Percentiles rank a stretch among this genome's conserved stretches.
Conservation (phyloP, 2,113 vertebrate genomes). For the Pseudopipra pipra region DNA sequence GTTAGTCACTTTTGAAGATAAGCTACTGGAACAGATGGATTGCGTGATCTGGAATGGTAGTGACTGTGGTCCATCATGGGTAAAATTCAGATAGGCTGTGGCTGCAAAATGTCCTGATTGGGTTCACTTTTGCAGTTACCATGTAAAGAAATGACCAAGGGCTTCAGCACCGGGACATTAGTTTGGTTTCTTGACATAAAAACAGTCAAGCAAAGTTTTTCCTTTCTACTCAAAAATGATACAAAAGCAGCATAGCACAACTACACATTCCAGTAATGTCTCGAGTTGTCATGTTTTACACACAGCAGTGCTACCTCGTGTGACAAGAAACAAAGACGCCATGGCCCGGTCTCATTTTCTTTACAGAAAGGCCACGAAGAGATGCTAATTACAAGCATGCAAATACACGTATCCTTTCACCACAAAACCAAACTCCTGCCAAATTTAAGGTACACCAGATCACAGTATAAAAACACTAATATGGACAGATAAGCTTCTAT, state of each 20-base stretch:
- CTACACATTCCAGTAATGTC: neutral
- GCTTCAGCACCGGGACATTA: neutral
- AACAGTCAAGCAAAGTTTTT: neutral
- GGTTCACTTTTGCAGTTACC: neutral
- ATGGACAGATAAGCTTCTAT: neutral
- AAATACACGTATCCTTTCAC: neutral
- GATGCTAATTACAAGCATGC: neutral
- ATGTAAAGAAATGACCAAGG: neutral
- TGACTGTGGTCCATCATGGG: neutral
- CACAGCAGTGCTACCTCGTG: neutral
- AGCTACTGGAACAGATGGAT: slow-evolving; percentile 10
- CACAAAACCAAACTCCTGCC: neutral
- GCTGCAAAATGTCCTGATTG: neutral
- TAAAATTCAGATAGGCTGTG: neutral
- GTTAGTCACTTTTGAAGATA: slow-evolving; percentile 28
- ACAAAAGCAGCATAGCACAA: neutral
- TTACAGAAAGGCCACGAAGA: neutral
- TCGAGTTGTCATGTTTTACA: neutral
- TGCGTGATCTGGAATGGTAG: neutral
- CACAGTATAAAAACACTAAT: neutral
- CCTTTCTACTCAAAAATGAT: neutral
- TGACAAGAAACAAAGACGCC: neutral
- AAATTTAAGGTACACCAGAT: neutral
- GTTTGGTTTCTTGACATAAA: neutral
- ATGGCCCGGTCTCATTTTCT: neutral